Percentiles rank a stretch among this genome's conserved stretches.
These are phyloP conservation scores for Bunonema sp. DNA, from an alignment of 2,888 invertebrate genomes.

Conservation along the genomic window DNA sequence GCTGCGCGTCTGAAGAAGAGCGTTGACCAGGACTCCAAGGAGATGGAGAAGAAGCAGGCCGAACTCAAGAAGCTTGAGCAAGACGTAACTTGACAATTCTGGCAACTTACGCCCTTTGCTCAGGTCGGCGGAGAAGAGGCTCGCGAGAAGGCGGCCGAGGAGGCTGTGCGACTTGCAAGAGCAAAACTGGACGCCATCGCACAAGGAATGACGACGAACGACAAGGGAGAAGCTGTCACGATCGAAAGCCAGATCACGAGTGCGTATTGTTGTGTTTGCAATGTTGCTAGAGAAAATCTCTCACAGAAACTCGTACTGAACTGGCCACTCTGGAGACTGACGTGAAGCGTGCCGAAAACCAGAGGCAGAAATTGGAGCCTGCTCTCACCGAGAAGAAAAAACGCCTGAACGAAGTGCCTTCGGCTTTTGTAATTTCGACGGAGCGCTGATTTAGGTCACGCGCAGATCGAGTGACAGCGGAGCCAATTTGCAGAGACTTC, in stretches of 20 bases:
- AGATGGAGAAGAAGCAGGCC: conserved; percentile 34
- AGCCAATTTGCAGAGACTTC: no score
- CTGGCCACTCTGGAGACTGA: no score
- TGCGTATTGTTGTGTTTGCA: conserved; percentile 46
- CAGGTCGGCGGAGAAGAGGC: conserved; percentile 58
- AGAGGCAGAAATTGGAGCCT: no score
- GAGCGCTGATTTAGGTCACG: no score
- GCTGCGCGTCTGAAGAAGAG: no score
- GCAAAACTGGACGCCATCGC: conserved; percentile 60
- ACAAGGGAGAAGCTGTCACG: conserved; percentile 61
- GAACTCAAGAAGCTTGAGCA: conserved; percentile 35
- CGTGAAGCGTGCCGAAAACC: no score
- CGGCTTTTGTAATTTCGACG: no score
- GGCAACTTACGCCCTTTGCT: conserved; percentile 31
- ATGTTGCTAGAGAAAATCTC: conserved; percentile 3
- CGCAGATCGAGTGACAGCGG: no score
- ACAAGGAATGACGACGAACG: conserved; percentile 65
- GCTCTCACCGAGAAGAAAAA: no score
- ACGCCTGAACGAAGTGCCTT: no score
- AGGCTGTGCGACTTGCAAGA: conserved; percentile 53
- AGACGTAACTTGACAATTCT: neutral
- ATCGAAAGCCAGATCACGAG: conserved; percentile 75
- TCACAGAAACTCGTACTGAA: no score
- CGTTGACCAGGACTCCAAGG: conserved; percentile 49
- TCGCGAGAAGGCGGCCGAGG: conserved; percentile 57